Conservation (phyloP, 2,113 vertebrate genomes). For the Paraplagusia blochii region DNA sequence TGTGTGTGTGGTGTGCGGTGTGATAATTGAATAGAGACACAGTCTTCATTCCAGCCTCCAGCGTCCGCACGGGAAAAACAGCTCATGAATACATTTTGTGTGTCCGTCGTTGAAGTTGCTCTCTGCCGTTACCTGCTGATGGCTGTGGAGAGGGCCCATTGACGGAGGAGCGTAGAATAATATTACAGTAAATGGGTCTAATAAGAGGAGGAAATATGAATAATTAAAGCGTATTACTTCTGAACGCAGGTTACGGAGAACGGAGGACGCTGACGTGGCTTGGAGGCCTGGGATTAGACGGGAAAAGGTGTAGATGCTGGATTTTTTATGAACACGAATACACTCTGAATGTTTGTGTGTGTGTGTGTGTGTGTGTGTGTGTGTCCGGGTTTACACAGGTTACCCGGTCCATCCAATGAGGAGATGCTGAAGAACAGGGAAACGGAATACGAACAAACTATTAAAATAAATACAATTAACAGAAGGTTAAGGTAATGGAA, state of each 20-base stretch:
- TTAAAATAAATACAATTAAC: slow-evolving; percentile 70
- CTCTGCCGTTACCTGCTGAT: slow-evolving; percentile 25
- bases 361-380: neutral
- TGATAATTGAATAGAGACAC: slow-evolving; percentile 76
- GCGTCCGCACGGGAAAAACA: slow-evolving; percentile 47
- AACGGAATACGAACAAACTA: slow-evolving; percentile 43
- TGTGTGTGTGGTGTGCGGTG: slow-evolving; percentile 28
- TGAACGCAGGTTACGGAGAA: slow-evolving; percentile 40
- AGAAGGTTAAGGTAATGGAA: slow-evolving; percentile 68
- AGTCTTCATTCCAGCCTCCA: slow-evolving; percentile 58
- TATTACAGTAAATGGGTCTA: slow-evolving; percentile 55
- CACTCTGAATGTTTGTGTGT: neutral
- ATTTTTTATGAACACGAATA: slow-evolving; percentile 14
- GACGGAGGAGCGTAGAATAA: slow-evolving; percentile 51
- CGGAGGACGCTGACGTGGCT: slow-evolving; percentile 15
- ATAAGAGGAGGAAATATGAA: slow-evolving; percentile 63
- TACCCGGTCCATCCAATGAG: slow-evolving; percentile 8
- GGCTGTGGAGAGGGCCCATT: slow-evolving; percentile 31
- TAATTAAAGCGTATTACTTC: slow-evolving; percentile 69
- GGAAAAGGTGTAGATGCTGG: slow-evolving; percentile 1
- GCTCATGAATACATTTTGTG: slow-evolving; percentile 65
- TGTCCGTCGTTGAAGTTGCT: slow-evolving; percentile 51
- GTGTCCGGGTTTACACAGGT: neutral
- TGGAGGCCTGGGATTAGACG: slow-evolving; percentile 20
- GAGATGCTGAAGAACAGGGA: slow-evolving; percentile 27